Evolutionary conservation across 1,140 invertebrate genomes (phyloP).

Genomic region (Calycopis cecrops): DNA sequence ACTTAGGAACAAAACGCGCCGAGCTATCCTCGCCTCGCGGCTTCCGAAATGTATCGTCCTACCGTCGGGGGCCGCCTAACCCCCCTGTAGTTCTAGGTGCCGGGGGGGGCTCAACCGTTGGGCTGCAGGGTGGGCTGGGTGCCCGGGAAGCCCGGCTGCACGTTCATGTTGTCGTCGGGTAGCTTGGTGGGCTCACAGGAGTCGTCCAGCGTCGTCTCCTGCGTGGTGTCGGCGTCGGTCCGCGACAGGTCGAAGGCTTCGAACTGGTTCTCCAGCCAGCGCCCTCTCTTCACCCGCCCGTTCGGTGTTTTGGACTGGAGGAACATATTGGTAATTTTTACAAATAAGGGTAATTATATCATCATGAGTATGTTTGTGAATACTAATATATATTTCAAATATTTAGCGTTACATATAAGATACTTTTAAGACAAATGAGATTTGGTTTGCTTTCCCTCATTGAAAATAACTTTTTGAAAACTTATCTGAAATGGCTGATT

Average conservation of each 20-base stretch:
- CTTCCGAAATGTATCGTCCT: conserved; percentile 11
- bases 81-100: conserved; percentile 47
- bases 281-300: conserved; percentile 43
- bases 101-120: conserved; percentile 49
- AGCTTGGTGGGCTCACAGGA: conserved; percentile 50
- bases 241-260: conserved; percentile 64
- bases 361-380: too few relatives aligned
- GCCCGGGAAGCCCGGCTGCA: conserved; percentile 31
- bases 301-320: conserved; percentile 62
- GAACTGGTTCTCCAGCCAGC: conserved; percentile 35
- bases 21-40: conserved; percentile 43
- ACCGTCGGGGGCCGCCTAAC: conserved; percentile 42
- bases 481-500: too few relatives aligned
- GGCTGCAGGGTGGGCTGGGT: conserved; percentile 40
- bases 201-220: conserved; percentile 49
- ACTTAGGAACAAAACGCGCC: conserved; percentile 59
- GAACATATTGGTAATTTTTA: not conserved
- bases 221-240: conserved; percentile 49
- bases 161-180: conserved; percentile 67
- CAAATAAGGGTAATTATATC: too few relatives aligned
- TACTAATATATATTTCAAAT: too few relatives aligned
- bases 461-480: too few relatives aligned
- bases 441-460: too few relatives aligned
- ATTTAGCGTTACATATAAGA: too few relatives aligned
- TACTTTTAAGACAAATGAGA: too few relatives aligned